Percentiles rank a stretch among this genome's conserved stretches.
These are phyloP conservation scores for Catharus fuscescens DNA, from an alignment of 2,113 vertebrate species.

Conservation along the genomic window DNA sequence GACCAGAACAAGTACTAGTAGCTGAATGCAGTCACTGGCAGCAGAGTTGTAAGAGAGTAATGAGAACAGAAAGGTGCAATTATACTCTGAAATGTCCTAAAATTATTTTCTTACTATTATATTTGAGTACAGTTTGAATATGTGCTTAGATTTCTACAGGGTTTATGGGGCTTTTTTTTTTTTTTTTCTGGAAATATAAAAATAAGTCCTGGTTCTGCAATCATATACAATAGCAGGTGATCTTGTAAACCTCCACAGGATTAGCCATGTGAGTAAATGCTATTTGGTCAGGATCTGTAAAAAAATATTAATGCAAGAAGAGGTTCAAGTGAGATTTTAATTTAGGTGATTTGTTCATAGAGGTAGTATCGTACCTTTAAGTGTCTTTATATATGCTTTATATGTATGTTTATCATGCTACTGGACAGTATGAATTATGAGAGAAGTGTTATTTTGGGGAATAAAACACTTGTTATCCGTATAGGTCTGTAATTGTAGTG, in stretches of 20 bases:
- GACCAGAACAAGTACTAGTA: background rate
- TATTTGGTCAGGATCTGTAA: background rate
- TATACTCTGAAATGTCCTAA: background rate
- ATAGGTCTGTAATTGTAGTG: background rate
- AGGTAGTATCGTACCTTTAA: background rate
- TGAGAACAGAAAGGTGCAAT: background rate
- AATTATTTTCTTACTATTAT: background rate
- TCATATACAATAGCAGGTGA: background rate
- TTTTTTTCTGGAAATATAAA: background rate
- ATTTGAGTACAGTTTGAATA: background rate
- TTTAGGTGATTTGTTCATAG: background rate
- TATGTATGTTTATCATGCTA: background rate
- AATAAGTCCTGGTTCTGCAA: background rate
- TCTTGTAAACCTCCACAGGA: background rate
- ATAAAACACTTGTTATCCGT: background rate
- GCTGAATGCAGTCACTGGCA: background rate
- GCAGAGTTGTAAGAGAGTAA: background rate
- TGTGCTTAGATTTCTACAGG: background rate
- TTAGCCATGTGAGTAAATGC: background rate
- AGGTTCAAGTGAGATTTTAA: background rate
- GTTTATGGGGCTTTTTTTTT: background rate
- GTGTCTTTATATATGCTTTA: background rate
- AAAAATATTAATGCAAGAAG: background rate
- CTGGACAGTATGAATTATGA: background rate
- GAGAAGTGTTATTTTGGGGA: background rate